Percentiles rank a stretch among this genome's conserved stretches.
Evolutionary conservation across 2,888 invertebrate species (phyloP).

Genomic region (Sepioteuthis lessoniana): DNA sequence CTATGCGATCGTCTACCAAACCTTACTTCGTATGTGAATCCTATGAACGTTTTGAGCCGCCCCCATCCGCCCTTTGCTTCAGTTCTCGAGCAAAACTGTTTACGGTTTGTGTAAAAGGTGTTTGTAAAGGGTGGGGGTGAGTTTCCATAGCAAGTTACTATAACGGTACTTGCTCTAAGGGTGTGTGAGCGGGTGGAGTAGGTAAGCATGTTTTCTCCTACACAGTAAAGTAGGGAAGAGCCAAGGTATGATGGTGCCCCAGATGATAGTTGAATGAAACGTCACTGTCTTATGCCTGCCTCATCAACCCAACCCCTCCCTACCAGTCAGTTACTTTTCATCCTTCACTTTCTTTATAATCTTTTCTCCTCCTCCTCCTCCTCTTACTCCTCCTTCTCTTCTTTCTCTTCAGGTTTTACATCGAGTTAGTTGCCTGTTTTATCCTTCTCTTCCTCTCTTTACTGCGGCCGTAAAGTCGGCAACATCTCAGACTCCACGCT

Average conservation of each 20-base stretch:
- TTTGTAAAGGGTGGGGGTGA: not conserved
- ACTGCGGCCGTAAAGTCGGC: not conserved
- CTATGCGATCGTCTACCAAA: not conserved
- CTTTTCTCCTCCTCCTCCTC: not conserved
- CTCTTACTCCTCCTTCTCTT: not conserved
- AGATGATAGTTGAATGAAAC: slow-evolving; percentile 12
- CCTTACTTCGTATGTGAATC: not conserved
- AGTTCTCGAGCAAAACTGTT: not conserved
- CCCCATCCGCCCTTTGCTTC: not conserved
- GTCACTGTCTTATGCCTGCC: slow-evolving; percentile 10
- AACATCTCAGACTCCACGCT: not conserved
- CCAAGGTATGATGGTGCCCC: not conserved
- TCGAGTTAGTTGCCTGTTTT: not conserved
- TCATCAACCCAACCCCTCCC: not conserved
- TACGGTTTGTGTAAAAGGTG: not conserved
- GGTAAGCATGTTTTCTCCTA: not conserved
- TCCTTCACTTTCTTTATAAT: not conserved
- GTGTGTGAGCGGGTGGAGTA: not conserved
- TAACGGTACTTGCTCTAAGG: not conserved
- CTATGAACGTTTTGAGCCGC: not conserved
- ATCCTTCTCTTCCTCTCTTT: not conserved
- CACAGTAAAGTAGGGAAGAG: not conserved
- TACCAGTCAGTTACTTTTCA: not conserved
- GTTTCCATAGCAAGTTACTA: slow-evolving; percentile 6
- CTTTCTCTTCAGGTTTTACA: no score